Evolutionary conservation across 2,888 invertebrate genomes (phyloP).

Genomic region (Agrochola circellaris): DNA sequence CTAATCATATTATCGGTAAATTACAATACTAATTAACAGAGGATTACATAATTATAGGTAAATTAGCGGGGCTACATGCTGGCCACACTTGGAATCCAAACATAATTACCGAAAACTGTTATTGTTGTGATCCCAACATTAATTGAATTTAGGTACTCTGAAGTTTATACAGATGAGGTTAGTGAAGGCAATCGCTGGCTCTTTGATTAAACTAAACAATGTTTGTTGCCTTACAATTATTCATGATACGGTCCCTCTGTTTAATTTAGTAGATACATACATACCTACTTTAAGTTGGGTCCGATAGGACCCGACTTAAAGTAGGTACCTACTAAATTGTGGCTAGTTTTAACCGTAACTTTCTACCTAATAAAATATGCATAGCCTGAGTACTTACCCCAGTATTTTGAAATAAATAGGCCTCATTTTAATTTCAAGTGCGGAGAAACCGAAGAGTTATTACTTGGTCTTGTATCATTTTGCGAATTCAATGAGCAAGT

Average conservation of each 20-base stretch:
- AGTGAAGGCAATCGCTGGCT: slow-evolving; percentile 82
- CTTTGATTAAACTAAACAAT: slow-evolving; percentile 88
- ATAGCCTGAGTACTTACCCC: neutral
- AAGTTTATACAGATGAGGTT: slow-evolving; percentile 88
- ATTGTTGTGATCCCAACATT: slow-evolving; percentile 86
- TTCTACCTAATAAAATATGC: slow-evolving; percentile 51
- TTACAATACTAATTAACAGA: slow-evolving; percentile 62
- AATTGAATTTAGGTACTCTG: slow-evolving; percentile 83
- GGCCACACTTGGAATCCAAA: slow-evolving; percentile 79
- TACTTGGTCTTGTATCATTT: slow-evolving; percentile 36
- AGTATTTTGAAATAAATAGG: slow-evolving; percentile 46
- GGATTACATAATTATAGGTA: slow-evolving; percentile 67
- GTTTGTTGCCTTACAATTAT: slow-evolving; percentile 83
- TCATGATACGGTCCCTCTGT: slow-evolving; percentile 75
- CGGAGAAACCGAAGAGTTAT: slow-evolving; percentile 41
- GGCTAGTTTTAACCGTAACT: slow-evolving; percentile 45
- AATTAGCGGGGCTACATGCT: slow-evolving; percentile 69
- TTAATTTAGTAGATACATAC: slow-evolving; percentile 71
- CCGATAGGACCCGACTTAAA: slow-evolving; percentile 22
- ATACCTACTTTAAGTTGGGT: slow-evolving; percentile 62
- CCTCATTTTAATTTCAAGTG: slow-evolving; percentile 52
- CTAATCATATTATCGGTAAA: slow-evolving; percentile 48
- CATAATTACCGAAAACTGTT: slow-evolving; percentile 87
- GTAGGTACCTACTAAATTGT: slow-evolving; percentile 7
- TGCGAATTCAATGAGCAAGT: slow-evolving; percentile 21